Evolutionary conservation across 1,140 invertebrate species (phyloP).

Genomic region (Drosophila hydei): DNA sequence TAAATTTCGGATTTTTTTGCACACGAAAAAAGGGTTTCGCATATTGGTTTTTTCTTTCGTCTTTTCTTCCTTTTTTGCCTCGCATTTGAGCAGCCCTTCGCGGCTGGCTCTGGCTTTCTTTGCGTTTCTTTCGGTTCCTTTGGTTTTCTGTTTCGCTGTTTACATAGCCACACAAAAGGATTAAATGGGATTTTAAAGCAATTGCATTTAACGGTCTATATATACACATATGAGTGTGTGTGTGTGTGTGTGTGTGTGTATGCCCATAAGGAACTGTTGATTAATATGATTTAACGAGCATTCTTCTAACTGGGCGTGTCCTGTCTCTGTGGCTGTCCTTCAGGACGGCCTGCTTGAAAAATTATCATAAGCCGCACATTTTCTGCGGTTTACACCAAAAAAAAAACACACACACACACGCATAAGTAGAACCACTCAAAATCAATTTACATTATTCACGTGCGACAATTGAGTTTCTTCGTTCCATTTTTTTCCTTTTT

Average conservation of each 20-base stretch:
- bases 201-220: slow-evolving; percentile 5
- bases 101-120: slow-evolving; percentile 30
- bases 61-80: slow-evolving; percentile 1
- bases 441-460: slow-evolving; percentile 67
- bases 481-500: slow-evolving; percentile 28
- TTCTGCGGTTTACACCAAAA: slow-evolving; percentile 55
- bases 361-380: slow-evolving; percentile 75
- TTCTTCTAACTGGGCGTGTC: slow-evolving; percentile 42
- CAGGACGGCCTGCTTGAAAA: slow-evolving; percentile 21
- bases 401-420: slow-evolving; percentile 13
- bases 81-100: slow-evolving; percentile 29
- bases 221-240: neutral
- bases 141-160: slow-evolving; percentile 49
- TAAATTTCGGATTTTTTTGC: slow-evolving; percentile 26
- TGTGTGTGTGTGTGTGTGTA: neutral
- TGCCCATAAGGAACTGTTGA: slow-evolving; percentile 50
- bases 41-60: slow-evolving; percentile 44
- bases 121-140: slow-evolving; percentile 11
- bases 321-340: slow-evolving; percentile 32
- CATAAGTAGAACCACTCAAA: slow-evolving; percentile 64
- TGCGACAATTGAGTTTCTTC: slow-evolving; percentile 22
- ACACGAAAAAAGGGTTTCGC: slow-evolving; percentile 39
- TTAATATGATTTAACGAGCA: slow-evolving; percentile 75
- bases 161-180: slow-evolving; percentile 78
- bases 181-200: slow-evolving; percentile 74